Evolutionary conservation across 2,797 vertebrate species (phyloP).

Genomic region (Limnodromus scolopaceus): DNA sequence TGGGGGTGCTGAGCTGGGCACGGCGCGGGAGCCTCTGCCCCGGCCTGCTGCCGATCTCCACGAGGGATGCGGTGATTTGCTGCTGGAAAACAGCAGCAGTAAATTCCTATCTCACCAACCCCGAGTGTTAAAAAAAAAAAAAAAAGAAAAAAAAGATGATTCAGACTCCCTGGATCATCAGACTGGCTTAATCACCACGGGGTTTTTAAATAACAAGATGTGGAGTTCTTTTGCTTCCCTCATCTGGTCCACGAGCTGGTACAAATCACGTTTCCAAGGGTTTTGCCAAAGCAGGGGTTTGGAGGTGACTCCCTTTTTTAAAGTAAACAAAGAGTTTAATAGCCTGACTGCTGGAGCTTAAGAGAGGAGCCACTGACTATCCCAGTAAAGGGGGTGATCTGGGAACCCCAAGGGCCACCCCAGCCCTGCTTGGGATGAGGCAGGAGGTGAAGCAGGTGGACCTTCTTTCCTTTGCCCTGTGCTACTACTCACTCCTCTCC

Average conservation of each 20-base stretch:
- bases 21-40: not conserved
- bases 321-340: not conserved
- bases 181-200: not conserved
- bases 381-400: not conserved
- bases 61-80: rapidly evolving
- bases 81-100: not conserved
- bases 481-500: not conserved
- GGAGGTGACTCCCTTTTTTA: not conserved
- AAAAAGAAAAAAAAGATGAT: not conserved
- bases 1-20: rapidly evolving
- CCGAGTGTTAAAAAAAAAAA: not conserved
- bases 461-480: not conserved
- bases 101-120: not conserved
- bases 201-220: slow-evolving; percentile 4
- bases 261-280: not conserved
- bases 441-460: not conserved
- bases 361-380: not conserved
- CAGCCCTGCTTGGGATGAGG: not conserved
- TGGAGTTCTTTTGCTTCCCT: not conserved
- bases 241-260: not conserved
- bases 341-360: not conserved
- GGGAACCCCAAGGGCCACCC: not conserved
- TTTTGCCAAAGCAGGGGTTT: not conserved
- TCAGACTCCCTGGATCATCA: slow-evolving; percentile 3
- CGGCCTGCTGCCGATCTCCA: not conserved